These are phyloP conservation scores for Latheticus oryzae DNA, from an alignment of 2,888 invertebrate species.

Conservation along the genomic window DNA sequence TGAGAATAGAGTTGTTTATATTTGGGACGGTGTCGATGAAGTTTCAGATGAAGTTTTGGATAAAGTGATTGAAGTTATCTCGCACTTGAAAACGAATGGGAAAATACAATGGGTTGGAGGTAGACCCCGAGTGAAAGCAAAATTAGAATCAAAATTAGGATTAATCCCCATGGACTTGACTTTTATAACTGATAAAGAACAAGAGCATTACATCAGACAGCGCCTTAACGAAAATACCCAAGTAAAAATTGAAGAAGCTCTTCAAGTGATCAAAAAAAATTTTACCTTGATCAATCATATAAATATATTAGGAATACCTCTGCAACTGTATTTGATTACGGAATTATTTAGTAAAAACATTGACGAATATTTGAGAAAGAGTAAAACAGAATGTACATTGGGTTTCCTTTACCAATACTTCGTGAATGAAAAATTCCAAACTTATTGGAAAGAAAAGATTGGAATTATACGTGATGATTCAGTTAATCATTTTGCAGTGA, in stretches of 20 bases:
- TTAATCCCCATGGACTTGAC: neutral
- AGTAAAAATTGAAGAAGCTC: neutral
- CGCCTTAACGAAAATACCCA: too few relatives aligned
- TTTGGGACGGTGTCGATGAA: neutral
- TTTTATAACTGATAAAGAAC: neutral
- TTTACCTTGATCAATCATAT: neutral
- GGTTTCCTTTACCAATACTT: slow-evolving; percentile 4
- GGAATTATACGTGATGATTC: too few relatives aligned
- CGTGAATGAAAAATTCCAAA: slow-evolving; percentile 16
- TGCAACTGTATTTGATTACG: slow-evolving; percentile 13
- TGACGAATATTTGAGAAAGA: neutral
- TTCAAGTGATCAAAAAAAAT: neutral
- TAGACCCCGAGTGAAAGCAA: neutral
- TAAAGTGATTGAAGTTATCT: neutral
- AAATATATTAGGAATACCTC: slow-evolving; percentile 15
- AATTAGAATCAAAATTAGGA: neutral
- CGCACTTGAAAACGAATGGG: neutral
- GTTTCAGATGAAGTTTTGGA: neutral
- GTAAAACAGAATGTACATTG: neutral
- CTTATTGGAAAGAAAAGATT: too few relatives aligned
- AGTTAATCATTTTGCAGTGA: too few relatives aligned
- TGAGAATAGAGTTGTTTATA: neutral
- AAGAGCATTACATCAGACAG: neutral
- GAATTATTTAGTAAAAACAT: slow-evolving; percentile 4
- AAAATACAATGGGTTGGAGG: neutral